Conservation (phyloP, 2,113 vertebrate species). For the Tragelaphus scriptus region DNA sequence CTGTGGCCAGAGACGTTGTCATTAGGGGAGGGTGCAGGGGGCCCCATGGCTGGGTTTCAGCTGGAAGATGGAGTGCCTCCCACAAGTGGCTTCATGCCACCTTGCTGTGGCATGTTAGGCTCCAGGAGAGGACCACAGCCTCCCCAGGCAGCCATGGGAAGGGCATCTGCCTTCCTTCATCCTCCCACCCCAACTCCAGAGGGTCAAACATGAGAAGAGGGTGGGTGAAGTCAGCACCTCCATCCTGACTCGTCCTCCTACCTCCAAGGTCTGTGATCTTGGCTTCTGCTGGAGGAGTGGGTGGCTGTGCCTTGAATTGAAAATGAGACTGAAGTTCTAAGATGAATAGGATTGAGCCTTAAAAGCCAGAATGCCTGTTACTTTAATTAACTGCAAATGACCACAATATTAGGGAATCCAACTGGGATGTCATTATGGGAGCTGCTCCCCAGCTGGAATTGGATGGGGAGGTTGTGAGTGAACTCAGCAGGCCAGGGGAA, state of each 20-base stretch:
- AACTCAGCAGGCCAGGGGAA: not conserved
- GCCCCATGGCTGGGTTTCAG: not conserved
- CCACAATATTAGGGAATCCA: not conserved
- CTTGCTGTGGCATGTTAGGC: no score
- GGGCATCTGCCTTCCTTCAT: not conserved
- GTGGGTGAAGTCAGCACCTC: not conserved
- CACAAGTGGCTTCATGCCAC: not conserved
- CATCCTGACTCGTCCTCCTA: not conserved
- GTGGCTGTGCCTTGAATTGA: not conserved
- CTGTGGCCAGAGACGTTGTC: not conserved
- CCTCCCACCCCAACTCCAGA: not conserved
- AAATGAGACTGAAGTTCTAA: constrained; percentile 33
- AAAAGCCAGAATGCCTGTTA: not conserved
- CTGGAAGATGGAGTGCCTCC: not conserved
- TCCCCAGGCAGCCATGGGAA: not conserved
- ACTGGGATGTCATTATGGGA: not conserved
- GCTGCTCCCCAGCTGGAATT: not conserved
- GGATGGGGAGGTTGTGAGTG: not conserved
- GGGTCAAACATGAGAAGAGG: not conserved
- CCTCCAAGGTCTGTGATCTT: not conserved
- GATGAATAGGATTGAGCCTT: not conserved
- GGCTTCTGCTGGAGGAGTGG: not conserved
- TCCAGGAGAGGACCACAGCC: not conserved
- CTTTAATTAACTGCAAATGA: constrained; percentile 40
- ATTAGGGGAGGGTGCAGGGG: not conserved